Evolutionary conservation across 2,888 invertebrate genomes (phyloP).

Genomic region (Drosophila bunnanda): DNA sequence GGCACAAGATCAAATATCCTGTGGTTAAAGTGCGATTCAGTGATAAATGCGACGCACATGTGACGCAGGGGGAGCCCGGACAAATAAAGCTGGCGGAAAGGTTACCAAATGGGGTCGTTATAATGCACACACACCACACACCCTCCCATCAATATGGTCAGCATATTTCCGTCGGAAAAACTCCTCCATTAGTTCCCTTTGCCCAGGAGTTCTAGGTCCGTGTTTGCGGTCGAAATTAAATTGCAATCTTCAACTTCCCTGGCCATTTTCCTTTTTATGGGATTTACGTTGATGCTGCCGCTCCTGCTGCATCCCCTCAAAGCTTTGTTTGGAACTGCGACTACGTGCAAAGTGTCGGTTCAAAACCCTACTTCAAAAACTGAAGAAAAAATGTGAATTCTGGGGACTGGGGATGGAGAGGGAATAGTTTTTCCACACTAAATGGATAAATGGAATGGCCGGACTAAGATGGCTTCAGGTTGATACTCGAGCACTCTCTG

Average conservation of each 20-base stretch:
- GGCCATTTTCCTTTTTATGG: conserved; percentile 70
- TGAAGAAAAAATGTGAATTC: conserved; percentile 17
- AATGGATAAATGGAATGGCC: conserved; percentile 65
- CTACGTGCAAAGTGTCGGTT: conserved; percentile 68
- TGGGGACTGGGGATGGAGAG: conserved; percentile 8
- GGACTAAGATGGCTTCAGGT: conserved; percentile 32
- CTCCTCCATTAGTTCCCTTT: conserved; percentile 53
- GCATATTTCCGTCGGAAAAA: conserved; percentile 3
- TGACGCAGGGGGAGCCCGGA: conserved; percentile 9
- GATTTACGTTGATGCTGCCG: conserved; percentile 59
- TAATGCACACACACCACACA: conserved; percentile 25
- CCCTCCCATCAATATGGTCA: conserved; percentile 52
- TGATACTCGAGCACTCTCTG: conserved; percentile 58
- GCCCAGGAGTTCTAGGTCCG: conserved; percentile 20
- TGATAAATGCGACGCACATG: conserved; percentile 74
- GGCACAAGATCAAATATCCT: conserved; percentile 80
- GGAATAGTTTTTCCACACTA: conserved; percentile 36
- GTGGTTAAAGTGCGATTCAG: conserved; percentile 77
- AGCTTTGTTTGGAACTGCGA: conserved; percentile 55
- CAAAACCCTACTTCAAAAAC: conserved; percentile 23
- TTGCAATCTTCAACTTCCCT: conserved; percentile 75
- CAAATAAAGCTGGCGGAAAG: conserved; percentile 31
- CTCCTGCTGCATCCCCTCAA: conserved; percentile 32
- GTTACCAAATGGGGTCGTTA: conserved; percentile 47
- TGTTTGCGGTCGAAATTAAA: conserved; percentile 76